Evolutionary conservation across 2,113 vertebrate genomes (phyloP), one percentile per base, ranked within the genome.

Genomic region (Pelusios castaneus): DNA sequence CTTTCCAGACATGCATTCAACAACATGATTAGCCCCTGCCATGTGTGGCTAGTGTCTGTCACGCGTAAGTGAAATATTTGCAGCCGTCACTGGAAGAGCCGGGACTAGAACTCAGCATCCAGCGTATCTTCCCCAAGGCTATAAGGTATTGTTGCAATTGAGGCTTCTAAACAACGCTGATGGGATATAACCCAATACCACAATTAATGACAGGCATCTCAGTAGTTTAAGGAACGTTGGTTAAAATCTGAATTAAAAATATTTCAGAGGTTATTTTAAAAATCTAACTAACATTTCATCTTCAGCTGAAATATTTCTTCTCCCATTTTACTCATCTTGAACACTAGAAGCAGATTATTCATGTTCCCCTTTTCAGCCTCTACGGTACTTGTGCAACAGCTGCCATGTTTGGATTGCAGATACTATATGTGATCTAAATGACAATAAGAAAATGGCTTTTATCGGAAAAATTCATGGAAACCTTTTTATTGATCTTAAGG

Each of bases 21-120:
- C 88, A 38, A 4, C 1, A 0, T 4, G 41, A 43, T 0, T 11
- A 70, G 38, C 16, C 52, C 4, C n/a, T 45, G 89, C 55, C 3
- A 2, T 17, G 41, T 3, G 0, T 43, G 2, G 10, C 43, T 14
- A 60, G 45, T 17, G 31, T 60, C n/a, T 25, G 49, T 1, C 56
- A 27, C 21, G 6, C 2, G 2, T 1, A 58, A 93, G 49, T 85
- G 55, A 82, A 93, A 85, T 1, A 0, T 45, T 51, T 63, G n/a
- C 58, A 31, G 1, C 84, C 13, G 54, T 76, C 51, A 34, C 34
- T 7, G 80, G 38, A 54, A 83, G 56, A 85, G 51, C 31, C 47
- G 6, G 55, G 10, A 52, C 0, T 22, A 75, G n/a, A 85, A 82
- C 54, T 87, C 77, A 9, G 70, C 73, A 79, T 60, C 47, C 47